Percentiles rank a stretch among this genome's conserved stretches.
Conservation (phyloP, 2,797 vertebrate species). For the Parauchenoglanis punctatus region DNA sequence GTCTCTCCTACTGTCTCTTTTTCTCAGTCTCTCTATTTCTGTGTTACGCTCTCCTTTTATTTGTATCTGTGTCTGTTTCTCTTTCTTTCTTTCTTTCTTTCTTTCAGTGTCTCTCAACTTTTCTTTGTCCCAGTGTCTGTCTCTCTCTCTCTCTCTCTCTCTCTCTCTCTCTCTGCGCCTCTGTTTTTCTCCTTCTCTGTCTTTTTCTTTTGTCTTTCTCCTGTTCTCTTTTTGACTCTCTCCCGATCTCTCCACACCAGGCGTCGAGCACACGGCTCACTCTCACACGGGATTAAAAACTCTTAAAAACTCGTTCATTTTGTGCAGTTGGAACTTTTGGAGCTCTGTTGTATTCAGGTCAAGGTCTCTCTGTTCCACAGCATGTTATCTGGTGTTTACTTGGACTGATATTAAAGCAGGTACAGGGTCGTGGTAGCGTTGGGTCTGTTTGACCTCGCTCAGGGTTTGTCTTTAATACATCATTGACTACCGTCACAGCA, state of each 20-base stretch:
- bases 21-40: not conserved
- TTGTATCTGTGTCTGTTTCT: not conserved
- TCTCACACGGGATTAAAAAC: not conserved
- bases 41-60: not conserved
- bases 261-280: not conserved
- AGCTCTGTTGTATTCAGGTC: conserved; percentile 7
- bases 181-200: not conserved
- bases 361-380: conserved; percentile 31
- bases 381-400: conserved; percentile 18
- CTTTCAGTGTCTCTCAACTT: not conserved
- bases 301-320: not conserved
- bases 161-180: not conserved
- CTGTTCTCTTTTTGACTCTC: too few relatives aligned
- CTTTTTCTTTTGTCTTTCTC: rapidly evolving
- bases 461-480: conserved; percentile 40
- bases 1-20: too few relatives aligned
- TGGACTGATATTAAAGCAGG: conserved; percentile 23
- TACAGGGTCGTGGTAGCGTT: conserved; percentile 11
- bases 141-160: too few relatives aligned
- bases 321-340: too few relatives aligned
- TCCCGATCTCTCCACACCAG: not conserved
- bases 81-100: not conserved
- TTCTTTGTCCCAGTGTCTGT: not conserved
- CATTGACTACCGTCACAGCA: not conserved
- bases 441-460: conserved; percentile 22